A percentile compares a stretch with the other conserved stretches of the same genome.
Conservation (phyloP, 2,113 vertebrate species). For the Corapipo altera region DNA sequence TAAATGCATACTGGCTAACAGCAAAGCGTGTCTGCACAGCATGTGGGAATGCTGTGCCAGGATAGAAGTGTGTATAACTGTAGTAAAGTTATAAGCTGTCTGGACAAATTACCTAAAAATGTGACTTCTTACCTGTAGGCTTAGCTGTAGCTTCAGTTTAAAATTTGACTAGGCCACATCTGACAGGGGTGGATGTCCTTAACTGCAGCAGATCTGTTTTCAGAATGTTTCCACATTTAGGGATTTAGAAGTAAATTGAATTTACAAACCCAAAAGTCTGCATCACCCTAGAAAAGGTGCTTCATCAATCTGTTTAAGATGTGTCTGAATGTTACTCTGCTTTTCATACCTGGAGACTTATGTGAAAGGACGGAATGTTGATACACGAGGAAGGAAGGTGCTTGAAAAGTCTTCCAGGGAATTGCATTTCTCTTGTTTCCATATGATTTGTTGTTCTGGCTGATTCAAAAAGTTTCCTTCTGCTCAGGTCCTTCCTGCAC, state of each 20-base stretch:
- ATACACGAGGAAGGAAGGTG: background rate
- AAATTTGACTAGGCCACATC: background rate
- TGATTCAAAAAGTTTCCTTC: background rate
- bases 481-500: background rate
- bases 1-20: background rate
- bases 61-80: background rate
- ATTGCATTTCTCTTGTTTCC: background rate
- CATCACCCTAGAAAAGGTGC: background rate
- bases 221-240: background rate
- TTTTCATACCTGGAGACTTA: background rate
- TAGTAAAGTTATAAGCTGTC: background rate
- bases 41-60: background rate
- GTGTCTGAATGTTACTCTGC: background rate
- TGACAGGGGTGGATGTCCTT: background rate
- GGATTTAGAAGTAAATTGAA: background rate
- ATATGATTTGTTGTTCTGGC: background rate
- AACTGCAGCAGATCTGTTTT: background rate
- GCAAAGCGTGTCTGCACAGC: background rate
- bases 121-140: background rate
- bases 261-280: background rate
- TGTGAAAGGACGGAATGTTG: background rate
- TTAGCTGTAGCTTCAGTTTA: background rate
- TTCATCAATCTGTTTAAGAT: background rate
- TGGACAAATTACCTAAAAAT: background rate
- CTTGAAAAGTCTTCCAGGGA: background rate